phyloP scores from a whole-genome alignment of 2,888 invertebrate species.

The Trachelus troglodyta region DNA sequence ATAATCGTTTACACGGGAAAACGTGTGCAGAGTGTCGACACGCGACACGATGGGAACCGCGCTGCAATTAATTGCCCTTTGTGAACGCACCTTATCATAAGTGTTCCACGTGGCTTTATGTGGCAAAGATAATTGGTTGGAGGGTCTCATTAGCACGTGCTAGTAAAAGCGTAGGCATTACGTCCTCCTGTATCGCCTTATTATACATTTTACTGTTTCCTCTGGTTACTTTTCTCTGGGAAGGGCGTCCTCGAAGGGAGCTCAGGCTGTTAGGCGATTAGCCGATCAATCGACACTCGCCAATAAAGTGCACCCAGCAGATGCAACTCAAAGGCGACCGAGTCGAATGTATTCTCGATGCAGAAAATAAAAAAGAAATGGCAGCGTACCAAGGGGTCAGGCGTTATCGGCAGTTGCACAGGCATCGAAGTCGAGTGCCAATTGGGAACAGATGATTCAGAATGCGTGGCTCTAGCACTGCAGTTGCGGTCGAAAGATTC shows the following conservation, averaged over 20 bases:
- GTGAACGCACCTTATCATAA: neutral
- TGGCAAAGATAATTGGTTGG: neutral
- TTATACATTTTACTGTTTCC: no score
- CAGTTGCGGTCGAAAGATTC: no score
- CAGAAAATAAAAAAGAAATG: neutral
- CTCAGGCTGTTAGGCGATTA: no score
- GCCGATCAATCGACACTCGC: no score
- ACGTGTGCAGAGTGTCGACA: neutral
- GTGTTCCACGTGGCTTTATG: neutral
- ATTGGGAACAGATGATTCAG: neutral
- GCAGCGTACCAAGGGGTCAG: neutral
- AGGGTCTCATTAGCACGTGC: neutral
- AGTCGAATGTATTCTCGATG: neutral
- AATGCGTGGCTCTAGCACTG: neutral
- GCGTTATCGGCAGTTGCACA: neutral
- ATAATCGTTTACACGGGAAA: no score
- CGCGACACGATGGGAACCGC: neutral
- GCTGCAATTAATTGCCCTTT: neutral
- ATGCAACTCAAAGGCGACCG: neutral
- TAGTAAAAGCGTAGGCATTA: no score
- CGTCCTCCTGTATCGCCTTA: no score
- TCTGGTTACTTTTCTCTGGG: no score
- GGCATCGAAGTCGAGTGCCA: neutral
- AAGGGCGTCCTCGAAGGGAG: no score
- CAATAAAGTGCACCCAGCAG: no score